These are phyloP conservation scores for Eretmochelys imbricata DNA, from an alignment of 2,113 vertebrate genomes.

Conservation along the genomic window DNA sequence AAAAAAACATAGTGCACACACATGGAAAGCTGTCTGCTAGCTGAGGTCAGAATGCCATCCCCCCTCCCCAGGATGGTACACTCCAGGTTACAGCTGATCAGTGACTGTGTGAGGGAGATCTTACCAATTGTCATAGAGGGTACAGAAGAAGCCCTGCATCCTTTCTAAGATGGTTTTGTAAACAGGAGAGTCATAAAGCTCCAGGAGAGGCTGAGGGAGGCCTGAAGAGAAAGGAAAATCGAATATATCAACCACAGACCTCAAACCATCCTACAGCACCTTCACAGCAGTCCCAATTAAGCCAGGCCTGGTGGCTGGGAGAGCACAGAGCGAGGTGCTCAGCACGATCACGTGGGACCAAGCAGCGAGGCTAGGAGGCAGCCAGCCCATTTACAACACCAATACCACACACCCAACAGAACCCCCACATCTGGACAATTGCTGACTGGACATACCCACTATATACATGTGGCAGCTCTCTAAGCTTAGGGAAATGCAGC, in stretches of 20 bases:
- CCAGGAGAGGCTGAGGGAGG: conserved; percentile 86
- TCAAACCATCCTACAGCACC: fast-evolving
- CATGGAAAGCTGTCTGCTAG: neutral
- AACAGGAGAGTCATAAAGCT: conserved; percentile 88
- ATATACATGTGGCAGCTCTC: neutral
- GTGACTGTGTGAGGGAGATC: neutral
- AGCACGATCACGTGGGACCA: neutral
- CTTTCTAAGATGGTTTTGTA: conserved; percentile 89
- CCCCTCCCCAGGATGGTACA: neutral
- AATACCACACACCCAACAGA: neutral
- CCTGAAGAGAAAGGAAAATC: conserved; percentile 75
- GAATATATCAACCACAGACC: neutral
- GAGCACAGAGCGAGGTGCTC: neutral
- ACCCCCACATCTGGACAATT: neutral
- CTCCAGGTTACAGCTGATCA: neutral
- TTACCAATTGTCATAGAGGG: conserved; percentile 95
- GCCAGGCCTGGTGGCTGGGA: neutral
- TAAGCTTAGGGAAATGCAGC: neutral
- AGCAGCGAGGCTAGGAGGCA: neutral
- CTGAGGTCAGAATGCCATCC: neutral
- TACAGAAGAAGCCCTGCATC: conserved; percentile 94
- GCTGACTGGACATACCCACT: fast-evolving
- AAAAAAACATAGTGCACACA: neutral
- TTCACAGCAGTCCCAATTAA: neutral
- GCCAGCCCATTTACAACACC: neutral